Percentiles rank a stretch among this genome's conserved stretches.
Conservation (phyloP, 2,888 invertebrate genomes). For the Creontiades dilutus region DNA sequence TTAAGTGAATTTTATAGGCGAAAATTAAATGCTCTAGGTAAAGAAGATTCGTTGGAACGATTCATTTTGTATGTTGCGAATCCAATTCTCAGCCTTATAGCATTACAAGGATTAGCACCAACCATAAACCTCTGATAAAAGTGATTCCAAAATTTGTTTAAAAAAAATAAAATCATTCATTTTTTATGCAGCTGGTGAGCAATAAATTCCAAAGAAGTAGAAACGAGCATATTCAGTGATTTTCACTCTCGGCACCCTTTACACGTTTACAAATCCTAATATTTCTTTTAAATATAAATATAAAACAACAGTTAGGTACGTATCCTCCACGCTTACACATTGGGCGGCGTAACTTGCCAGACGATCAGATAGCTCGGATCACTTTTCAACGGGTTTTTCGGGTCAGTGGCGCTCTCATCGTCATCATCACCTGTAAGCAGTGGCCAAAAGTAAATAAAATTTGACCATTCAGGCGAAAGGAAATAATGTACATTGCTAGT, state of each 20-base stretch:
- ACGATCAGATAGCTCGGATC: conserved; percentile 90
- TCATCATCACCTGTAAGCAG: conserved; percentile 81
- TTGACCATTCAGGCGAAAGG: no score
- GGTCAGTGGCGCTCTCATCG: conserved; percentile 91
- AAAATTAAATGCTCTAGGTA: no score
- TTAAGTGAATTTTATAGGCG: no score
- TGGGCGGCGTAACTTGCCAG: conserved; percentile 86
- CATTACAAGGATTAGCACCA: no score
- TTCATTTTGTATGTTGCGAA: no score
- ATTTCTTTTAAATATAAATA: background rate
- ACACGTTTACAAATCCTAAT: background rate
- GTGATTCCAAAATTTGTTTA: no score
- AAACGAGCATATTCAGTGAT: background rate
- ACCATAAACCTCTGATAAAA: no score
- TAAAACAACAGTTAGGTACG: background rate
- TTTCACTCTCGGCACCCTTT: background rate
- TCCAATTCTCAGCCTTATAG: no score
- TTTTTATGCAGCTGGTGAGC: no score
- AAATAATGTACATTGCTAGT: no score
- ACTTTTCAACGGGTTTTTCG: conserved; percentile 77
- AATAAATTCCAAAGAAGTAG: background rate
- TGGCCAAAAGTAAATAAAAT: background rate
- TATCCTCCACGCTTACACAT: conserved; percentile 6
- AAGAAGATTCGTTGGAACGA: no score
- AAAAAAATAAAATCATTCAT: no score